Conservation (phyloP, 2,113 vertebrate species). For the Urocitellus parryii region DNA sequence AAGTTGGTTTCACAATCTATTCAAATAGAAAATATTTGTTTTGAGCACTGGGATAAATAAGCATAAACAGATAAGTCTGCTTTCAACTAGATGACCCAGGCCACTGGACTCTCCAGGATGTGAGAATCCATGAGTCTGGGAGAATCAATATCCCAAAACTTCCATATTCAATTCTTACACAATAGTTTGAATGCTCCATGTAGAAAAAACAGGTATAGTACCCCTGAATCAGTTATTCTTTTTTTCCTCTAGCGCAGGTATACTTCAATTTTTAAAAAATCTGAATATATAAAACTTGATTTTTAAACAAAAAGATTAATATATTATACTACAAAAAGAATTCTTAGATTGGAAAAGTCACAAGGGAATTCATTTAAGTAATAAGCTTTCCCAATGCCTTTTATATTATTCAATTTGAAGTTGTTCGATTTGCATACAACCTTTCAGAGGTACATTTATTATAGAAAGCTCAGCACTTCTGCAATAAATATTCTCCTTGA, state of each 20-base stretch:
- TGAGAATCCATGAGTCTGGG: not conserved
- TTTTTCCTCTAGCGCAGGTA: not conserved
- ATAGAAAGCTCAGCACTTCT: not conserved
- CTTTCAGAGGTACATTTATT: slow-evolving; percentile 57
- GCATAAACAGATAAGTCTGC: not conserved
- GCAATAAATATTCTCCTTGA: slow-evolving; percentile 60
- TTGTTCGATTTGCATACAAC: slow-evolving; percentile 62
- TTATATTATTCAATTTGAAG: slow-evolving; percentile 62
- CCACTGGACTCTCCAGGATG: not conserved
- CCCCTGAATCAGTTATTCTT: not conserved
- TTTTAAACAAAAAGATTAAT: slow-evolving; percentile 54
- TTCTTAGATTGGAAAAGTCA: slow-evolving; percentile 56
- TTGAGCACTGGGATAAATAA: not conserved
- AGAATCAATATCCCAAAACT: not conserved
- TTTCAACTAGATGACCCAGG: not conserved
- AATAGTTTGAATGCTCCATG: not conserved
- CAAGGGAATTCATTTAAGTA: slow-evolving; percentile 59
- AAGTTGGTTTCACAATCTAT: not conserved
- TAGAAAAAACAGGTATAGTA: not conserved
- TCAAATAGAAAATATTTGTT: not conserved
- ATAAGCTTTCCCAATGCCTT: slow-evolving; percentile 39
- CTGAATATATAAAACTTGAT: not conserved
- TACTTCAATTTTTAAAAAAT: not conserved
- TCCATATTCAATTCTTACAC: not conserved
- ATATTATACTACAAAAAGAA: slow-evolving; percentile 59